Conservation (phyloP, 1,140 invertebrate genomes). For the Drosophila teissieri region DNA sequence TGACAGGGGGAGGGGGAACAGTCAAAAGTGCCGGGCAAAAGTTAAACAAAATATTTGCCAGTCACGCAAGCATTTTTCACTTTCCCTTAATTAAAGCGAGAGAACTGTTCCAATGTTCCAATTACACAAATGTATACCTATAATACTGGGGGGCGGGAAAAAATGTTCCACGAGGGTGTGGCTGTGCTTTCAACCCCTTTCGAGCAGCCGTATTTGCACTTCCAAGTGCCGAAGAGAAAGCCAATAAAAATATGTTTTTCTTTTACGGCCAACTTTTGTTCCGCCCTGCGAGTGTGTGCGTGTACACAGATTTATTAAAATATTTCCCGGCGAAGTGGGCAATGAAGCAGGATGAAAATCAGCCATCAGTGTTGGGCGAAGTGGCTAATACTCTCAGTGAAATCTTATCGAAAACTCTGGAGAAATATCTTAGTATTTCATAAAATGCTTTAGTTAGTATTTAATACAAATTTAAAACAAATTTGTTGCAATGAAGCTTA, state of each 20-base stretch:
- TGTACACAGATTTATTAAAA: slow-evolving; percentile 64
- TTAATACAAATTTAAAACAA: no score
- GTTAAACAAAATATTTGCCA: slow-evolving; percentile 57
- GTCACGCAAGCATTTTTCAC: slow-evolving; percentile 44
- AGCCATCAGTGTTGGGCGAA: slow-evolving; percentile 21
- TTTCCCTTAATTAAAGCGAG: slow-evolving; percentile 44
- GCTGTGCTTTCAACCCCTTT: neutral
- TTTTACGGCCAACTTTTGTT: slow-evolving; percentile 50
- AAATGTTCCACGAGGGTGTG: slow-evolving; percentile 38
- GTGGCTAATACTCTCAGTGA: slow-evolving; percentile 29
- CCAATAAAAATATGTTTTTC: slow-evolving; percentile 64
- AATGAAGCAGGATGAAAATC: slow-evolving; percentile 22
- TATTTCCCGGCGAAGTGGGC: slow-evolving; percentile 32
- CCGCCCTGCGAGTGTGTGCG: slow-evolving; percentile 7
- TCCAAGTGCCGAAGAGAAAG: slow-evolving; percentile 13
- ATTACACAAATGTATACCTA: slow-evolving; percentile 32
- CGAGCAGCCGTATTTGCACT: slow-evolving; percentile 20
- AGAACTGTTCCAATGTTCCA: slow-evolving; percentile 37
- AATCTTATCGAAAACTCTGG: no score
- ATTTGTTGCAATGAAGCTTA: no score
- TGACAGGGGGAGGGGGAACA: neutral
- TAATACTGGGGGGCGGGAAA: slow-evolving; percentile 18
- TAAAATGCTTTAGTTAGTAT: no score
- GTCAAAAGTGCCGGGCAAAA: slow-evolving; percentile 29
- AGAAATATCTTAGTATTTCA: no score